Evolutionary conservation across 2,888 invertebrate species (phyloP).

Genomic region (Amiota mariae): DNA sequence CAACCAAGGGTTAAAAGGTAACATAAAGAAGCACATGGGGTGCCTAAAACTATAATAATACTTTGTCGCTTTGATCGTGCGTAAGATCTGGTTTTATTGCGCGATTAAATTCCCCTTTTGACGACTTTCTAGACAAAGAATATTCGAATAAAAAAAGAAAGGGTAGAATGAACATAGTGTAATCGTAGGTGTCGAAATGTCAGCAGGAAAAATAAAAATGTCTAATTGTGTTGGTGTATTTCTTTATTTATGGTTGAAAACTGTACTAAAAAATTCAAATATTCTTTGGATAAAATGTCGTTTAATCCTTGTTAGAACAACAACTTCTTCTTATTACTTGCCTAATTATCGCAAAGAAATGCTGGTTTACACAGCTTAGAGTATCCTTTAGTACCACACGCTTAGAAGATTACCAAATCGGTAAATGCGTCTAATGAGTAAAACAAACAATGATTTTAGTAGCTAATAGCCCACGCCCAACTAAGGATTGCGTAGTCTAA

Average conservation of each 20-base stretch:
- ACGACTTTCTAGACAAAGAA: background rate
- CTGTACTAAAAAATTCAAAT: background rate
- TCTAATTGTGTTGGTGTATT: too few species aligned
- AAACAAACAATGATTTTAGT: slow-evolving; percentile 45
- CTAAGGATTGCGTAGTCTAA: slow-evolving; percentile 4
- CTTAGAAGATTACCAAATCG: background rate
- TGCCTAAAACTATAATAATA: too few species aligned
- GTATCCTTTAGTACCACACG: background rate
- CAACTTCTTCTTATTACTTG: background rate
- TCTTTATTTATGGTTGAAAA: background rate
- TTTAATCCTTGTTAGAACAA: background rate
- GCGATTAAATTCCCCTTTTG: background rate
- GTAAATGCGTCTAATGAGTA: slow-evolving; percentile 41
- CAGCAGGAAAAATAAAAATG: too few species aligned
- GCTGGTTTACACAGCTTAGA: slow-evolving; percentile 3
- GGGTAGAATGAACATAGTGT: too few species aligned
- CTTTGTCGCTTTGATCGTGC: slow-evolving; percentile 3
- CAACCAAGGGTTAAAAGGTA: too few species aligned
- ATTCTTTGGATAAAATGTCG: background rate
- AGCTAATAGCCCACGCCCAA: slow-evolving; percentile 34
- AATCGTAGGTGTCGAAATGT: too few species aligned
- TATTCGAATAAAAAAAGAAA: too few species aligned
- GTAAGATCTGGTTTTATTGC: slow-evolving; percentile 14
- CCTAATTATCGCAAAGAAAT: slow-evolving; percentile 20
- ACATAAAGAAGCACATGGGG: too few species aligned